phyloP scores from a whole-genome alignment of 2,797 vertebrate genomes.

The Coranthus polyacanthus region DNA sequence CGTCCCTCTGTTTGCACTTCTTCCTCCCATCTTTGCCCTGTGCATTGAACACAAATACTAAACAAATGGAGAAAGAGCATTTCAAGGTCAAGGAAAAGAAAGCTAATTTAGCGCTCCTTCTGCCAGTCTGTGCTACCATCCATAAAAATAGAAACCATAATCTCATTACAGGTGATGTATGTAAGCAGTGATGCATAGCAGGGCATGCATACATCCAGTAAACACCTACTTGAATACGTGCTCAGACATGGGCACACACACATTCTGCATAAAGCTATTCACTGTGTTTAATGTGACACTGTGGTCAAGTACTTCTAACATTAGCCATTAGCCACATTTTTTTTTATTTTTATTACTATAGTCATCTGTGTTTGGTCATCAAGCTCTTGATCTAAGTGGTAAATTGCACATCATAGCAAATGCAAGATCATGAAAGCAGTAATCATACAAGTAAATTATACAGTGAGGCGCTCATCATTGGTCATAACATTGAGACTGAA shows the following conservation, averaged over 20 bases:
- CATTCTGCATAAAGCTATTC: background rate
- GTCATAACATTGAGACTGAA: slow-evolving; percentile 23
- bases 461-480: slow-evolving; percentile 10
- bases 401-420: slow-evolving; percentile 34
- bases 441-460: slow-evolving; percentile 26
- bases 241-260: slow-evolving; percentile 18
- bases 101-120: background rate
- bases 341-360: slow-evolving; percentile 1
- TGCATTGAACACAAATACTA: background rate
- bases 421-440: slow-evolving; percentile 26
- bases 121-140: slow-evolving; percentile 1
- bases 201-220: slow-evolving; percentile 39
- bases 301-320: slow-evolving; percentile 11
- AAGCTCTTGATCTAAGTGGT: slow-evolving; percentile 29
- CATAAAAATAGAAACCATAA: slow-evolving; percentile 38
- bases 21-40: background rate
- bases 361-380: slow-evolving; percentile 18
- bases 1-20: background rate
- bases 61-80: background rate
- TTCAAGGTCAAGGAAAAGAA: slow-evolving; percentile 34
- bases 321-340: slow-evolving; percentile 1
- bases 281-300: background rate
- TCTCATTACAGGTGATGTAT: slow-evolving; percentile 55
- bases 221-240: slow-evolving; percentile 28
- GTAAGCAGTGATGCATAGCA: slow-evolving; percentile 49